phyloP scores from a whole-genome alignment of 2,797 vertebrate genomes.

The Cetoscarus ocellatus region DNA sequence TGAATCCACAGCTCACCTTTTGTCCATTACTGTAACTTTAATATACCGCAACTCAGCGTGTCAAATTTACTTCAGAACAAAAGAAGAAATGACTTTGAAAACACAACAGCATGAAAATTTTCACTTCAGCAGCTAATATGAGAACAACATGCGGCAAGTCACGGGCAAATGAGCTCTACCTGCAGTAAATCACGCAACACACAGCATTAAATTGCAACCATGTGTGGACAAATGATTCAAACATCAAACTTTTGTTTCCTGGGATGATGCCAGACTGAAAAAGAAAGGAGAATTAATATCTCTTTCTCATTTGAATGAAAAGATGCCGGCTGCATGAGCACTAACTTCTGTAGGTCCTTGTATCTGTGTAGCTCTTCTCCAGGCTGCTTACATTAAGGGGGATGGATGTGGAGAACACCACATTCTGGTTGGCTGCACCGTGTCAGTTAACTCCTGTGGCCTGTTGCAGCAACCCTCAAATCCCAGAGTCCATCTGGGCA shows the following conservation, averaged over 20 bases:
- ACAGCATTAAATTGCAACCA: constrained; percentile 14
- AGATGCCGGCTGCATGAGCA: neutral
- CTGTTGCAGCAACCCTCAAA: too few species aligned
- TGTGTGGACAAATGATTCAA: neutral
- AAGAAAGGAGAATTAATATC: neutral
- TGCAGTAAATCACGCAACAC: constrained; percentile 17
- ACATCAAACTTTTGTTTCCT: constrained; percentile 8
- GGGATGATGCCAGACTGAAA: neutral
- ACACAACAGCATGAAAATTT: constrained; percentile 4
- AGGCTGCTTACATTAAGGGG: neutral
- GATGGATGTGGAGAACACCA: too few species aligned
- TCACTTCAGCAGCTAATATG: constrained; percentile 4
- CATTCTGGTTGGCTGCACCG: neutral
- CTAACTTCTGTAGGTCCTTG: neutral
- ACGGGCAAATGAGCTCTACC: neutral
- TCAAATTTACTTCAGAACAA: constrained; percentile 18
- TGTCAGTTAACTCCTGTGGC: neutral
- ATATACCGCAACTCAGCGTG: constrained; percentile 5
- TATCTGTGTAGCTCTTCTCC: neutral
- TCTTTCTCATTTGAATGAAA: constrained; percentile 2
- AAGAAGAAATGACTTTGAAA: constrained; percentile 24
- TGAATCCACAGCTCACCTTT: constrained; percentile 13
- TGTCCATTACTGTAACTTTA: constrained; percentile 27
- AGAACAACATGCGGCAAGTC: neutral
- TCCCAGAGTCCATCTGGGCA: too few species aligned